Percentiles rank a stretch among this genome's conserved stretches.
These are phyloP conservation scores for Euclidia mi DNA, from an alignment of 2,888 invertebrate genomes.

Conservation along the genomic window DNA sequence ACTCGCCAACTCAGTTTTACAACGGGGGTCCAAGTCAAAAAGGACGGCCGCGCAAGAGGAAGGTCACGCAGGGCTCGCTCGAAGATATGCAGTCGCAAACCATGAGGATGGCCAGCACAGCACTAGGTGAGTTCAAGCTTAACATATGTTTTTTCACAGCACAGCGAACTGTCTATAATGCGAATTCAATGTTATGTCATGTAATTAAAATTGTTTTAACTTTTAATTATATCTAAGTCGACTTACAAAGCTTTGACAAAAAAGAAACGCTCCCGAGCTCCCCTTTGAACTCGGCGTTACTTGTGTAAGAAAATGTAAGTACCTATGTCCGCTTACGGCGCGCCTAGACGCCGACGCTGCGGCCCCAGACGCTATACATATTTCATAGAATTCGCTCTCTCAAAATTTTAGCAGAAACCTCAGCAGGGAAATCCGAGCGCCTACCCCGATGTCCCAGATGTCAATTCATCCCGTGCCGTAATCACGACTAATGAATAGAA, in stretches of 20 bases:
- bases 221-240: slow-evolving; percentile 43
- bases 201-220: slow-evolving; percentile 41
- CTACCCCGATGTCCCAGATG: slow-evolving; percentile 85
- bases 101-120: slow-evolving; percentile 92
- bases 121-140: slow-evolving; percentile 90
- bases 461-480: slow-evolving; percentile 86
- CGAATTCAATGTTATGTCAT: slow-evolving; percentile 58
- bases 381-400: slow-evolving; percentile 72
- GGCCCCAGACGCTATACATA: slow-evolving; percentile 64
- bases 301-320: slow-evolving; percentile 45
- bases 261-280: slow-evolving; percentile 29
- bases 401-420: slow-evolving; percentile 84
- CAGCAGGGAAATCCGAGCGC: slow-evolving; percentile 80
- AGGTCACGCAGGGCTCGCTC: slow-evolving; percentile 89
- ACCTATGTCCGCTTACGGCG: slow-evolving; percentile 25
- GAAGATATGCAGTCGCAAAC: slow-evolving; percentile 92
- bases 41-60: slow-evolving; percentile 95
- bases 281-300: slow-evolving; percentile 46
- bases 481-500: slow-evolving; percentile 88
- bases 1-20: slow-evolving; percentile 91
- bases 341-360: slow-evolving; percentile 34
- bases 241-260: slow-evolving; percentile 37
- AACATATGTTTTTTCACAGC: slow-evolving; percentile 23
- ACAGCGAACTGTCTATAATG: slow-evolving; percentile 53
- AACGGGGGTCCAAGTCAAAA: slow-evolving; percentile 92